Evolutionary conservation across 2,888 invertebrate genomes (phyloP), one percentile per base, ranked within the genome.

Genomic region (Bedellia somnulentella): DNA sequence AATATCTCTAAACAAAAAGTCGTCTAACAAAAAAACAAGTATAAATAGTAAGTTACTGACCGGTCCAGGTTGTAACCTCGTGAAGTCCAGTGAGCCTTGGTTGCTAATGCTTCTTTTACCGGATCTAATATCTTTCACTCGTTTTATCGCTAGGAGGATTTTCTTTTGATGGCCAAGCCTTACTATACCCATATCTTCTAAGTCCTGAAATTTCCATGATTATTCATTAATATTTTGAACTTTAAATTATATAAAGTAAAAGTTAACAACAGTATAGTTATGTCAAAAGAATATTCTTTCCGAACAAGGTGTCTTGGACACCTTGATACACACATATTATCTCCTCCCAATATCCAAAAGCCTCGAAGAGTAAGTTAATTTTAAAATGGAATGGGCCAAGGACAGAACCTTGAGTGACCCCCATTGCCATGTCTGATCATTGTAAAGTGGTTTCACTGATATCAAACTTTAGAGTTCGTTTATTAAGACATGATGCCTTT

Each of bases 101-200:
- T 53, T 75, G 47, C 61, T 80, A 62, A 66, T 80, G 67, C 68
- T 81, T 33, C 86, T 79, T 63, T 93, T 93, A 27, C 93, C 93
- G 29, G 90, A 88, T 45, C 89, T 83, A 35, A 93, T 90, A 57
- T 95, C 93, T 68, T 96, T 95, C 31, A 98, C 87, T 60, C 96
- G 83, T 66, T 97, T 97, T 46, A 98, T 94, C 37, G 98, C 98
- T 53, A 99, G 79, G 54, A 95, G 83, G 44, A 99, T 89, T 78
- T 97, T 94, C 81, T 99, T 99, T 76, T 99, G 97, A 62, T 99
- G 99, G 18, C 99, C 99, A 52, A 93, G 73, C 51, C 91, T 86
- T 14, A 92, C 89, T 49, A 93, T 91, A 33, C 93, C 92, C 61
- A 98, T 94, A 56, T 99, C 98, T 77, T 99, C 98, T 55, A 99